Base-by-base conservation (phyloP, 2,113 vertebrate species). In the Phrynocephalus versicolor region DNA sequence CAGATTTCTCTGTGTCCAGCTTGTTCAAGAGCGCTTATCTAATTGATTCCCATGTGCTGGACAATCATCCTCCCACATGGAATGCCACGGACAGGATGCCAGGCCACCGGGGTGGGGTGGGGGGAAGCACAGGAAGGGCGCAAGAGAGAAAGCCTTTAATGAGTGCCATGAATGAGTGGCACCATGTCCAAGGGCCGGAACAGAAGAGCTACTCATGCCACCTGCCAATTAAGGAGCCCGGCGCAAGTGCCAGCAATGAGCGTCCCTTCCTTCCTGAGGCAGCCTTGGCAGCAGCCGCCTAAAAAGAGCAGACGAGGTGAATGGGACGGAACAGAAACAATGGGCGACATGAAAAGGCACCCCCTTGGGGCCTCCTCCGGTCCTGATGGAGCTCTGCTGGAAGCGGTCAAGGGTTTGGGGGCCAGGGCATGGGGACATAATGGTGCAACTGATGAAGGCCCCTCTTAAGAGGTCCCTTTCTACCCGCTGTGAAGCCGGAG, bases 131-230 rank as follows among this genome's bases (percentile, higher is more conserved):
- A 2, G 57, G 21, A n/a, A 87, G 81, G 84, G 58, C 15, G 78
- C 83, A 81, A 77, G 84, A 41, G 39, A 19, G 65, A 71, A 62
- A 79, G 2, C 2, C 0, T 30, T 86, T 94, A 92, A 92, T 1
- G 81, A 93, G 89, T 87, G 71, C 73, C 86, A 64, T 73, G 84
- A 80, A 85, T 0, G 55, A 33, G 58, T 25, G 35, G 85, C 8
- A 83, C 15, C 89, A 90, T 92, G 88, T 90, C 37, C 10, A 39
- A 64, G 2, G 27, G 0, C 30, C 62, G 77, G 21, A 88, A 90
- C 88, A 91, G 51, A 91, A 93, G 92, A 88, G 35, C 86, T 57
- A 57, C 85, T 91, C 83, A 90, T 86, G 67, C 88, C 89, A 85
- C 6, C 86, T 57, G n/a, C 10, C 75, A 84, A 67, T 62, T 58